A percentile compares a stretch with the other conserved stretches of the same genome.
phyloP scores from a whole-genome alignment of 2,797 vertebrate species.

The Sebastiscus tertius region DNA sequence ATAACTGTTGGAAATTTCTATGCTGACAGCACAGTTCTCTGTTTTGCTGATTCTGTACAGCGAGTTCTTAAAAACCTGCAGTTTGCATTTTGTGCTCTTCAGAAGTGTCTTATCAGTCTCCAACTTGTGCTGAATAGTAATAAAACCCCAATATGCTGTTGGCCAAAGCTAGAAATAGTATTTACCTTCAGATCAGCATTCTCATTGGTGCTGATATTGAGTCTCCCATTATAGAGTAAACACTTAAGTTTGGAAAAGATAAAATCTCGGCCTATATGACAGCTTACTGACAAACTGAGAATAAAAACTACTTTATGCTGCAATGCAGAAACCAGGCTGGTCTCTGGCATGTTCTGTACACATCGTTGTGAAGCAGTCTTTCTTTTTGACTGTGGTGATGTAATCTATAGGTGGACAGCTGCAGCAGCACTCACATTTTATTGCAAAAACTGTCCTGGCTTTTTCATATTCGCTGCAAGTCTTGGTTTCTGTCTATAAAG shows the following conservation, averaged over 20 bases:
- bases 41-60: constrained; percentile 44
- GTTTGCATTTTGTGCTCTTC: constrained; percentile 53
- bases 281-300: neutral
- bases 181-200: constrained; percentile 37
- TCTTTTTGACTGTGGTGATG: constrained; percentile 3
- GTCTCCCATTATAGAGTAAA: constrained; percentile 9
- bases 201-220: neutral
- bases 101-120: constrained; percentile 41
- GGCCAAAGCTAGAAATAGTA: constrained; percentile 15
- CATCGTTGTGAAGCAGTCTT: neutral
- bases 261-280: neutral
- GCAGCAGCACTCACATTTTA: neutral
- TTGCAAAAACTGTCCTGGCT: neutral
- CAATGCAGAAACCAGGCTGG: neutral
- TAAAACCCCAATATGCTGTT: constrained; percentile 32
- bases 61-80: constrained; percentile 26
- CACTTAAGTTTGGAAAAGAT: neutral
- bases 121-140: constrained; percentile 45
- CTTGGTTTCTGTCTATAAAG: neutral
- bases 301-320: neutral
- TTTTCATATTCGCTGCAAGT: neutral
- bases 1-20: constrained; percentile 17
- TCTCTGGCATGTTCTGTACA: neutral
- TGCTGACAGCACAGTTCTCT: constrained; percentile 39
- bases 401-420: neutral